These are phyloP conservation scores for Antennarius maculatus DNA, from an alignment of 2,797 vertebrate species.

Conservation along the genomic window DNA sequence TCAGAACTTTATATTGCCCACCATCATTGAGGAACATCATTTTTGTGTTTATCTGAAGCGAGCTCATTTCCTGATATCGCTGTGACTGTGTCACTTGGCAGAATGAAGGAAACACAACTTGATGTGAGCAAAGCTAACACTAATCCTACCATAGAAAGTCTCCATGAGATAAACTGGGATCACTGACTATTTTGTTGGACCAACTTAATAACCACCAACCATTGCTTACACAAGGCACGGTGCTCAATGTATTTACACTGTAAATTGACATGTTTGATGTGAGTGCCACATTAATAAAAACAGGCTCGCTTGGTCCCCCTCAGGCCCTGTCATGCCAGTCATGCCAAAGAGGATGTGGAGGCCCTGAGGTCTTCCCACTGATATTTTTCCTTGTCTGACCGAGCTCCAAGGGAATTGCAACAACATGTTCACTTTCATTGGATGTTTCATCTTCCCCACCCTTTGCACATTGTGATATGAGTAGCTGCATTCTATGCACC, in stretches of 20 bases:
- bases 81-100: constrained; percentile 1
- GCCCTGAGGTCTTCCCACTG: constrained; percentile 46
- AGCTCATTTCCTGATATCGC: neutral
- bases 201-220: constrained; percentile 8
- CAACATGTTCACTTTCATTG: constrained; percentile 61
- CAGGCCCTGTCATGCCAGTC: constrained; percentile 62
- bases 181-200: constrained; percentile 6
- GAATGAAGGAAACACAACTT: neutral
- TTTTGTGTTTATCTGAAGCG: neutral
- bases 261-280: constrained; percentile 25
- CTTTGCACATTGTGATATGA: constrained; percentile 40
- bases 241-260: constrained; percentile 20
- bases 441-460: constrained; percentile 52
- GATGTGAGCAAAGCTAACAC: constrained; percentile 9
- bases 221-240: neutral
- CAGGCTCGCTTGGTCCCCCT: constrained; percentile 32
- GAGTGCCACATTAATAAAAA: constrained; percentile 34
- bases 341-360: constrained; percentile 39
- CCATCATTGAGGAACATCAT: neutral
- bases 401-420: constrained; percentile 56
- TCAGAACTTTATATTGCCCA: neutral
- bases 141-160: neutral
- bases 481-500: constrained; percentile 18
- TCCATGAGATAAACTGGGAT: constrained; percentile 1
- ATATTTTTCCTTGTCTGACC: constrained; percentile 60